phyloP scores from a whole-genome alignment of 2,888 invertebrate genomes.

The Melanchra persicariae region DNA sequence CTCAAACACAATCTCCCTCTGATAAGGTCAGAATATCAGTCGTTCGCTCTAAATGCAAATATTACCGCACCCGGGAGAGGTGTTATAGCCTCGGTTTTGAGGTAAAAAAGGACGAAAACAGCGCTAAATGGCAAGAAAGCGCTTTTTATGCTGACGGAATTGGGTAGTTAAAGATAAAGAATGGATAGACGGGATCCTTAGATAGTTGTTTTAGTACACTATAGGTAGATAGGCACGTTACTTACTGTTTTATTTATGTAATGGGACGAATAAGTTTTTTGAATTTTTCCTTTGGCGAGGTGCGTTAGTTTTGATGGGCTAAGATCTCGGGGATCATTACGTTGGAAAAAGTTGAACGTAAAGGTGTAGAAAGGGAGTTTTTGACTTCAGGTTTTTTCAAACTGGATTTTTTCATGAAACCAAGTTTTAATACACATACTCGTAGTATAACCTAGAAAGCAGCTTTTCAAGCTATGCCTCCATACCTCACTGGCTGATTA shows the following conservation, averaged over 20 bases:
- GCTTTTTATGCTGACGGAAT: slow-evolving; percentile 87
- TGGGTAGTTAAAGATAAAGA: slow-evolving; percentile 87
- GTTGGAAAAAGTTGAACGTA: slow-evolving; percentile 5
- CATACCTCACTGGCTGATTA: not conserved
- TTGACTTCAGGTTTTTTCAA: not conserved
- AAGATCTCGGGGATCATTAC: slow-evolving; percentile 27
- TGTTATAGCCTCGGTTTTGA: slow-evolving; percentile 88
- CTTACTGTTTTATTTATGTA: slow-evolving; percentile 67
- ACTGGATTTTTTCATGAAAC: not conserved
- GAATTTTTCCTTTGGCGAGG: slow-evolving; percentile 39
- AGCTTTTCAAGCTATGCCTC: not conserved
- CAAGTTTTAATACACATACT: not conserved
- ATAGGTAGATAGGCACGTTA: slow-evolving; percentile 64
- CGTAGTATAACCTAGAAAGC: not conserved
- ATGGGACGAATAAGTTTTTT: slow-evolving; percentile 57
- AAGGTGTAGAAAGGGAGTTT: slow-evolving; percentile 47
- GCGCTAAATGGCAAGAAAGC: slow-evolving; percentile 88
- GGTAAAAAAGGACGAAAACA: slow-evolving; percentile 88
- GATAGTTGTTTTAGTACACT: slow-evolving; percentile 75
- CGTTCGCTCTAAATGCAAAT: slow-evolving; percentile 91
- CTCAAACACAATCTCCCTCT: slow-evolving; percentile 87
- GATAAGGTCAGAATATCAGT: slow-evolving; percentile 90
- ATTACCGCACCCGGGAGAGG: slow-evolving; percentile 88
- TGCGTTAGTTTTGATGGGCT: slow-evolving; percentile 53
- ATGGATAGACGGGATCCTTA: slow-evolving; percentile 81